These are phyloP conservation scores for Acrocyrtus sp. DNA, from an alignment of 2,888 invertebrate genomes.

Conservation along the genomic window DNA sequence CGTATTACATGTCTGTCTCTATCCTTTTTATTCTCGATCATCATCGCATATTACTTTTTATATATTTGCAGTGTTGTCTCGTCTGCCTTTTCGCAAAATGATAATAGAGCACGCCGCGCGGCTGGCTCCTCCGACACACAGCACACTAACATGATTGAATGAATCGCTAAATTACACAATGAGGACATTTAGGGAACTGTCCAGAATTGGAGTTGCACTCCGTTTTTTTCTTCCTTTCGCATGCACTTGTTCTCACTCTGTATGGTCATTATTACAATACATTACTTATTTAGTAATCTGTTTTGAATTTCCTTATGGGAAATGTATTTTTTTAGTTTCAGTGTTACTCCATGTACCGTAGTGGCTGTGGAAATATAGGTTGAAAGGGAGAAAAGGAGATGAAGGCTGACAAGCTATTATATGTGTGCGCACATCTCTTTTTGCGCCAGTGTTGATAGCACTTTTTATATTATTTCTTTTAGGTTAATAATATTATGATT, in stretches of 20 bases:
- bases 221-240: constrained; percentile 47
- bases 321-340: constrained; percentile 26
- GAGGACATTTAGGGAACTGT: constrained; percentile 50
- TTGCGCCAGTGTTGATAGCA: constrained; percentile 33
- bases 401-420: constrained; percentile 41
- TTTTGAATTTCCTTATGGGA: constrained; percentile 57
- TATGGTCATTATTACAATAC: constrained; percentile 53
- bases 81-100: too few species aligned
- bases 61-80: too few species aligned
- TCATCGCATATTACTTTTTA: background rate
- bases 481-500: constrained; percentile 45
- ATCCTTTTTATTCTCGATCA: too few species aligned
- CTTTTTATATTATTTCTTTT: constrained; percentile 43
- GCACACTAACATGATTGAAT: constrained; percentile 20
- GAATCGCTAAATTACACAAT: constrained; percentile 44
- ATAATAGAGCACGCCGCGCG: constrained; percentile 19
- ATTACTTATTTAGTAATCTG: constrained; percentile 51
- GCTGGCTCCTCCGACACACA: too few species aligned
- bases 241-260: constrained; percentile 48
- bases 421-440: too few species aligned
- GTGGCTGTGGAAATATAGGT: constrained; percentile 28
- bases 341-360: constrained; percentile 54
- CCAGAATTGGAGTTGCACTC: constrained; percentile 55
- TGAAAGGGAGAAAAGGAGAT: constrained; percentile 5
- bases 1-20: too few species aligned